Conservation (phyloP, 2,888 invertebrate genomes). For the Tineola bisselliella region DNA sequence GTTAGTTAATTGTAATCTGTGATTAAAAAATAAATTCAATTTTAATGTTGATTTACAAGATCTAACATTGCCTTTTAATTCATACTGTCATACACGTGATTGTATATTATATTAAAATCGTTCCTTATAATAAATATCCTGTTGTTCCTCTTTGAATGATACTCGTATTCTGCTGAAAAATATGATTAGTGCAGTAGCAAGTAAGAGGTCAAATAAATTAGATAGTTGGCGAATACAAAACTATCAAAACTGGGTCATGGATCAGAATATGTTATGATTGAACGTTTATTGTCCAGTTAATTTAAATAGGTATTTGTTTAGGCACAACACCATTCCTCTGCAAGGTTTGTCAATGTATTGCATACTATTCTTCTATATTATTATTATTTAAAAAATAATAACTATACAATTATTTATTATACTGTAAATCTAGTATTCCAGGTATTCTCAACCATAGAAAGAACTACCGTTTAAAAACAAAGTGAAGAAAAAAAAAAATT, state of each 20-base stretch:
- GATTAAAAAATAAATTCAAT: not conserved
- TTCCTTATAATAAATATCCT: not conserved
- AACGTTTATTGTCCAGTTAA: slow-evolving; percentile 17
- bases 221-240: slow-evolving; percentile 13
- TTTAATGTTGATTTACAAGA: not conserved
- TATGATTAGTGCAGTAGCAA: not conserved
- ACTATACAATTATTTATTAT: too few species aligned
- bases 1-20: not conserved
- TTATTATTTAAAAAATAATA: not conserved
- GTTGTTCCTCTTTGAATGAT: not conserved
- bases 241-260: slow-evolving; percentile 46
- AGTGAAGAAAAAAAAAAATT: too few species aligned
- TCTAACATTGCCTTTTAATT: not conserved
- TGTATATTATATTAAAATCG: not conserved
- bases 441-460: too few species aligned
- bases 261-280: slow-evolving; percentile 34
- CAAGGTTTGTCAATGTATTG: not conserved
- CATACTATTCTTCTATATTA: not conserved
- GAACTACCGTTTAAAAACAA: too few species aligned
- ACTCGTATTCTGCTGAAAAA: not conserved
- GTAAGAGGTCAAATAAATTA: slow-evolving; percentile 14
- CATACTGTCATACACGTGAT: not conserved
- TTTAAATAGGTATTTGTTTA: not conserved
- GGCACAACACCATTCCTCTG: not conserved
- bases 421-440: too few species aligned